phyloP scores from a whole-genome alignment of 2,797 vertebrate genomes.

The Argentina silus region DNA sequence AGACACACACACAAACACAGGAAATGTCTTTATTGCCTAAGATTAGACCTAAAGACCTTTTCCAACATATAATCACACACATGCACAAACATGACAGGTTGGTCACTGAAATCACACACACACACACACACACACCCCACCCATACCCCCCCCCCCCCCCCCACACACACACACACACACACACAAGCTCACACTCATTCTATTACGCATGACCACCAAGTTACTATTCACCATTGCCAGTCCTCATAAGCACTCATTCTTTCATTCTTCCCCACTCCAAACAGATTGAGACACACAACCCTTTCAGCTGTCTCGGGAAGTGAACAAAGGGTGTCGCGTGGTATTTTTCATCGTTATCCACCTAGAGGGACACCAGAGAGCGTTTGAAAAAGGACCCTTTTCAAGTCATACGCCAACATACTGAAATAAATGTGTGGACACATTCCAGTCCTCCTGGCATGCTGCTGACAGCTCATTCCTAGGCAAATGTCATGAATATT shows the following conservation, averaged over 20 bases:
- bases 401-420: slow-evolving; percentile 22
- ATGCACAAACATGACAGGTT: neutral
- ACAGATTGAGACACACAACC: slow-evolving; percentile 22
- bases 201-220: slow-evolving; percentile 11
- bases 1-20: neutral
- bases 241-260: neutral
- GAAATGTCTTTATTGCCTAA: no score
- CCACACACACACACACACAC: neutral
- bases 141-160: slow-evolving; percentile 31
- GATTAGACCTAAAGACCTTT: no score
- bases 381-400: slow-evolving; percentile 42
- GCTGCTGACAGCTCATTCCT: neutral
- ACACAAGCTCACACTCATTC: slow-evolving; percentile 13
- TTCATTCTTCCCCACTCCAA: slow-evolving; percentile 14
- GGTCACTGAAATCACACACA: no score
- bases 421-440: neutral
- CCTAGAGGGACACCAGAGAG: slow-evolving; percentile 42
- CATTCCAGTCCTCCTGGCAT: neutral
- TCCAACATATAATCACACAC: neutral
- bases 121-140: neutral
- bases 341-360: slow-evolving; percentile 35
- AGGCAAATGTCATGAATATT: slow-evolving; percentile 50
- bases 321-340: neutral
- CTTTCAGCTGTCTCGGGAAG: slow-evolving; percentile 2
- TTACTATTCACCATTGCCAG: slow-evolving; percentile 10